phyloP scores from a whole-genome alignment of 2,113 vertebrate species.

The Furnarius figulus region DNA sequence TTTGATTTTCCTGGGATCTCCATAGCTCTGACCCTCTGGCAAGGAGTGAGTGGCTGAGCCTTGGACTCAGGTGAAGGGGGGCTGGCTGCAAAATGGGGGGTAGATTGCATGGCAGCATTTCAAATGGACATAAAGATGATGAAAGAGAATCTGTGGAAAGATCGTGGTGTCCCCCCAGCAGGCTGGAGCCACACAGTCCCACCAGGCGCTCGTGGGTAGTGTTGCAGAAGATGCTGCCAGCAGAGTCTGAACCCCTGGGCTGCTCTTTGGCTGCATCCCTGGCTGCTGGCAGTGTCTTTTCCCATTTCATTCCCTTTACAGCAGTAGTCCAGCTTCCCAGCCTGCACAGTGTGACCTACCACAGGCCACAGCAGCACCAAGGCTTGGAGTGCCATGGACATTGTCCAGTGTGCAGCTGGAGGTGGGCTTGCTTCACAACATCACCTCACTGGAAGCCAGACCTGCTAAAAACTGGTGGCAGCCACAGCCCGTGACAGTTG shows the following conservation, averaged over 20 bases:
- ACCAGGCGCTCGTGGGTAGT: background rate
- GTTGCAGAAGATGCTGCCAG: background rate
- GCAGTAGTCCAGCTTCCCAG: background rate
- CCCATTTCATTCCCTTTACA: background rate
- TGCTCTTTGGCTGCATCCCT: background rate
- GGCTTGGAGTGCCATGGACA: background rate
- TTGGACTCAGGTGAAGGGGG: background rate
- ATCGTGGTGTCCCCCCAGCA: background rate
- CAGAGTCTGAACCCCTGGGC: background rate
- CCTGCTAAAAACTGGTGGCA: background rate
- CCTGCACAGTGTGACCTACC: background rate
- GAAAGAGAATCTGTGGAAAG: background rate
- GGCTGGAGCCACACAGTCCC: background rate
- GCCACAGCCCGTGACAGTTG: background rate
- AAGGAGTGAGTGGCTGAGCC: background rate
- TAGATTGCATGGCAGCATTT: background rate
- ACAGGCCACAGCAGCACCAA: rapidly evolving
- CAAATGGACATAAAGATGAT: background rate
- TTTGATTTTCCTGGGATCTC: background rate
- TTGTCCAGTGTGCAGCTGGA: background rate
- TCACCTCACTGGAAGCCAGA: background rate
- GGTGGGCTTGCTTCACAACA: background rate
- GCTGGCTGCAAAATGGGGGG: background rate
- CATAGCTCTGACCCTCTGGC: rapidly evolving
- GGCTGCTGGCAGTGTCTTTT: background rate